Percentiles rank a stretch among this genome's conserved stretches.
Evolutionary conservation across 2,113 vertebrate species (phyloP).

Genomic region (Galbula dea): DNA sequence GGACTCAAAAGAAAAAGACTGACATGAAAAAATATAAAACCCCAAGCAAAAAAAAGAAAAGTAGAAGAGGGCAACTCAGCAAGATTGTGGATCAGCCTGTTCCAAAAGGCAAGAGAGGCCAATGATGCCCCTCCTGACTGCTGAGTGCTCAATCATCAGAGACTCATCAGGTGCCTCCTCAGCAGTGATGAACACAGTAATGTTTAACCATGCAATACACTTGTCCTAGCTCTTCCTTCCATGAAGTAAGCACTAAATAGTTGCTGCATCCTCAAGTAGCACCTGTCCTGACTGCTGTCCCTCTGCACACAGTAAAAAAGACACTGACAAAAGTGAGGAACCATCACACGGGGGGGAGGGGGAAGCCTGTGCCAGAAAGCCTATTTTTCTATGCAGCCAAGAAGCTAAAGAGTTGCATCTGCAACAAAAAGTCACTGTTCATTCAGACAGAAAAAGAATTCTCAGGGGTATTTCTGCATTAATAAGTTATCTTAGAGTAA

Average conservation of each 20-base stretch:
- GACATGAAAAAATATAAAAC: constrained; percentile 33
- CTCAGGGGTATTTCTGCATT: background rate
- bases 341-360: no score
- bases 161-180: background rate
- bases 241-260: background rate
- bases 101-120: background rate
- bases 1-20: constrained; percentile 16
- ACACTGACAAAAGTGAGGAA: background rate
- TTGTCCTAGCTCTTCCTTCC: background rate
- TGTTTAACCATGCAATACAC: background rate
- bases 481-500: background rate
- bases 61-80: background rate
- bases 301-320: background rate
- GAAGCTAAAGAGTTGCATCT: background rate
- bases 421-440: background rate
- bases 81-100: background rate
- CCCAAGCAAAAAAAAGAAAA: background rate
- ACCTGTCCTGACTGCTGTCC: background rate
- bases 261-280: background rate
- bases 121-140: background rate
- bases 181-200: background rate
- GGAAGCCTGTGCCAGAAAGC: background rate
- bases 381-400: background rate
- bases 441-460: background rate
- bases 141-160: background rate